phyloP scores from a whole-genome alignment of 2,888 invertebrate genomes.

The Hyposoter didymator region DNA sequence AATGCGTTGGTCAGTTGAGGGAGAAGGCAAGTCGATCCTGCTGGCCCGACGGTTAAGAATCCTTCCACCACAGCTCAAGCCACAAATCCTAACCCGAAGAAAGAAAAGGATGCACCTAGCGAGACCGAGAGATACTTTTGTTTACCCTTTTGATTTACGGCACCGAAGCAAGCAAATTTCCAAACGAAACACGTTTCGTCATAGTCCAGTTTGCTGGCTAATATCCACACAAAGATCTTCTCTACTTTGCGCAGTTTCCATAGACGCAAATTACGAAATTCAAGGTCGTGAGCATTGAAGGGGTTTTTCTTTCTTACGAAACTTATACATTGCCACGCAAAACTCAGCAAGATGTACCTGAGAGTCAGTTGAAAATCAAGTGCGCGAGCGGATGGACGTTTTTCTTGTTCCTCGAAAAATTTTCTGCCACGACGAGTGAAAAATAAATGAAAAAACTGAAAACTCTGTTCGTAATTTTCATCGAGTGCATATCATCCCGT shows the following conservation, averaged over 20 bases:
- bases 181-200: constrained; percentile 17
- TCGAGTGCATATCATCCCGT: constrained; percentile 24
- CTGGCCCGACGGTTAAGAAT: constrained; percentile 60
- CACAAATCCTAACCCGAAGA: constrained; percentile 53
- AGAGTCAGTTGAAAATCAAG: constrained; percentile 81
- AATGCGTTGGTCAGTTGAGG: background rate
- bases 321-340: constrained; percentile 39
- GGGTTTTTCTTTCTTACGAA: constrained; percentile 53
- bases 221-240: constrained; percentile 19
- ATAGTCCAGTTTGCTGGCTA: constrained; percentile 32
- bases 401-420: constrained; percentile 24
- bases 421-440: constrained; percentile 11
- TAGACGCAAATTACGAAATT: constrained; percentile 80
- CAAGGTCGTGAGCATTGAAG: constrained; percentile 76
- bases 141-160: constrained; percentile 80
- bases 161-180: constrained; percentile 59
- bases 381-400: constrained; percentile 74
- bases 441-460: too few relatives aligned
- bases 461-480: constrained; percentile 6
- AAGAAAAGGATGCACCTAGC: constrained; percentile 65
- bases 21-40: constrained; percentile 28
- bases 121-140: constrained; percentile 62
- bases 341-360: constrained; percentile 71
- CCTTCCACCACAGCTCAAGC: constrained; percentile 64
- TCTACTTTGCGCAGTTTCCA: constrained; percentile 48